Conservation (phyloP, 2,888 invertebrate genomes). For the Chrysolina americana region DNA sequence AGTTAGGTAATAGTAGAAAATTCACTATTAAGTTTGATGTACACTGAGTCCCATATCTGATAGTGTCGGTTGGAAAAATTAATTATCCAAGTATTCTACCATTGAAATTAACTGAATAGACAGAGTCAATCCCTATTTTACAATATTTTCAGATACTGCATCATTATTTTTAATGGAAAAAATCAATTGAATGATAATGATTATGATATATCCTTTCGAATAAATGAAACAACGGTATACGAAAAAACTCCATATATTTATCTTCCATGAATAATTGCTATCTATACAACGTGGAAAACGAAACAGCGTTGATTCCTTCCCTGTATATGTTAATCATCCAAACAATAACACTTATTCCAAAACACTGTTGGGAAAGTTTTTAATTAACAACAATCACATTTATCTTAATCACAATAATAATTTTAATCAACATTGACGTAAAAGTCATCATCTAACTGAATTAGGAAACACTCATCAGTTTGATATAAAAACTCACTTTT, state of each 20-base stretch:
- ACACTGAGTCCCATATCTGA: too few relatives aligned
- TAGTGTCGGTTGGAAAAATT: too few relatives aligned
- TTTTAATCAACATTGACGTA: slow-evolving; percentile 18
- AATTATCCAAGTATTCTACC: too few relatives aligned
- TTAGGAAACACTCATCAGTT: background rate
- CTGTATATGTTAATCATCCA: background rate
- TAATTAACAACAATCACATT: slow-evolving; percentile 41
- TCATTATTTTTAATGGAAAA: too few relatives aligned
- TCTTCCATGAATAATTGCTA: slow-evolving; percentile 3
- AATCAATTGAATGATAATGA: too few relatives aligned
- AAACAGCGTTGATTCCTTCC: background rate
- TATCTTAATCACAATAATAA: slow-evolving; percentile 40
- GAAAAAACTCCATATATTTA: slow-evolving; percentile 17
- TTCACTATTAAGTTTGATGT: too few relatives aligned
- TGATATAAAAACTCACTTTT: slow-evolving; percentile 3
- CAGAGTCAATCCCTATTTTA: too few relatives aligned
- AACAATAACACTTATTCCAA: slow-evolving; percentile 24
- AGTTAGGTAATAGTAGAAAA: too few relatives aligned
- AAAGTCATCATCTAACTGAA: slow-evolving; percentile 8
- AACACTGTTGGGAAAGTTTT: background rate
- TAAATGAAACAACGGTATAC: background rate
- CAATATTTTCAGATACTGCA: too few relatives aligned
- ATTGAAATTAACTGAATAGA: too few relatives aligned
- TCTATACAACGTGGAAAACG: background rate
- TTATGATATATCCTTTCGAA: too few relatives aligned